Evolutionary conservation across 2,888 invertebrate genomes (phyloP).

Genomic region (Ectemnius lituratus): DNA sequence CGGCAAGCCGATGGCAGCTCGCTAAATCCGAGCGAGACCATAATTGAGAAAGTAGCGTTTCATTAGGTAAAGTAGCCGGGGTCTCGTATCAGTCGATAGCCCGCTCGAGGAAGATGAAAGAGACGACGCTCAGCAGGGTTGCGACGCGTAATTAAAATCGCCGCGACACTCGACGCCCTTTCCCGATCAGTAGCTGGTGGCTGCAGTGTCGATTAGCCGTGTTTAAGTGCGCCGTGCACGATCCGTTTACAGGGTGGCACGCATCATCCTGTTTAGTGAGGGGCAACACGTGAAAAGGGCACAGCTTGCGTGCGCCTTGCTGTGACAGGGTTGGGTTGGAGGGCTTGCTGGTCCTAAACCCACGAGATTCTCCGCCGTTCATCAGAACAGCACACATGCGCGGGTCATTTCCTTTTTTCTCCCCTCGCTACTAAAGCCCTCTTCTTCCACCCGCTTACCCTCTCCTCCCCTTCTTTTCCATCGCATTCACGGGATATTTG

Average conservation of each 20-base stretch:
- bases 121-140: background rate
- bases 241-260: no score
- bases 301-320: no score
- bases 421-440: background rate
- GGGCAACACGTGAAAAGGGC: no score
- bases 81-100: background rate
- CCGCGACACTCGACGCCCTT: constrained; percentile 4
- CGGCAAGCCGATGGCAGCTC: background rate
- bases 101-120: background rate
- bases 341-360: constrained; percentile 27
- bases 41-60: background rate
- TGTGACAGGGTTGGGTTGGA: no score
- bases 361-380: constrained; percentile 30
- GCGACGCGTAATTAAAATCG: background rate
- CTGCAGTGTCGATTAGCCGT: constrained; percentile 2
- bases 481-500: constrained; percentile 28
- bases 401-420: constrained; percentile 9
- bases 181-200: background rate
- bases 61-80: background rate
- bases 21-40: background rate
- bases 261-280: no score
- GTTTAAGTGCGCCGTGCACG: background rate
- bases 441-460: constrained; percentile 2
- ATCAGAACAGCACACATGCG: constrained; percentile 38
- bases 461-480: constrained; percentile 7